Evolutionary conservation across 1,140 invertebrate genomes (phyloP).

Genomic region (Stratiolaelaps scimitus): DNA sequence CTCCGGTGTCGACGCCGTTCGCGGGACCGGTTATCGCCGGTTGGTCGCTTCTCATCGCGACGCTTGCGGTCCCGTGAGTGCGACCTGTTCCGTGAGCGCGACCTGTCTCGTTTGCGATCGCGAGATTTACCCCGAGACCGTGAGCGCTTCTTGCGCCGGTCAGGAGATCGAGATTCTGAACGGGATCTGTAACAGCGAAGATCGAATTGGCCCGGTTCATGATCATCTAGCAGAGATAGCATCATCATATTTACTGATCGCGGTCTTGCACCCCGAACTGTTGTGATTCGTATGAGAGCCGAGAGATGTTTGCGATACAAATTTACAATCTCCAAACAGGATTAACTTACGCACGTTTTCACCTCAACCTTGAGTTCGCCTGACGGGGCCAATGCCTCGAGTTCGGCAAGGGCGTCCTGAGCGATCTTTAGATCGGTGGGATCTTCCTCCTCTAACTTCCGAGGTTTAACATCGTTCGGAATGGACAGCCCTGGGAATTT

Average conservation of each 20-base stretch:
- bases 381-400: conserved; percentile 68
- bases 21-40: not conserved
- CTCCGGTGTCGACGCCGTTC: not conserved
- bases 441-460: conserved; percentile 39
- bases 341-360: conserved; percentile 13
- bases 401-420: conserved; percentile 69
- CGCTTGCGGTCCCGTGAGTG: not conserved
- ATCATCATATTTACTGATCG: no score
- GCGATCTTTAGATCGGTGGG: conserved; percentile 49
- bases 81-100: not conserved
- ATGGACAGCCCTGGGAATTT: conserved; percentile 81
- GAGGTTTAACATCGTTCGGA: conserved; percentile 58
- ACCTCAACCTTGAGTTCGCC: conserved; percentile 19
- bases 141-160: not conserved
- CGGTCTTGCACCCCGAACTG: no score
- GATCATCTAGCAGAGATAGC: no score
- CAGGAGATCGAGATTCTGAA: conserved; percentile 9
- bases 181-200: conserved; percentile 8
- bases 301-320: conserved; percentile 29
- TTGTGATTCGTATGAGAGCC: no score
- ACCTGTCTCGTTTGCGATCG: not conserved
- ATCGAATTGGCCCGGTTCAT: conserved; percentile 6
- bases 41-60: no score
- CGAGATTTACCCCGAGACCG: not conserved
- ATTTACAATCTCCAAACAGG: no score